These are phyloP conservation scores for Caranx ignobilis DNA, from an alignment of 2,113 vertebrate species.

Conservation along the genomic window DNA sequence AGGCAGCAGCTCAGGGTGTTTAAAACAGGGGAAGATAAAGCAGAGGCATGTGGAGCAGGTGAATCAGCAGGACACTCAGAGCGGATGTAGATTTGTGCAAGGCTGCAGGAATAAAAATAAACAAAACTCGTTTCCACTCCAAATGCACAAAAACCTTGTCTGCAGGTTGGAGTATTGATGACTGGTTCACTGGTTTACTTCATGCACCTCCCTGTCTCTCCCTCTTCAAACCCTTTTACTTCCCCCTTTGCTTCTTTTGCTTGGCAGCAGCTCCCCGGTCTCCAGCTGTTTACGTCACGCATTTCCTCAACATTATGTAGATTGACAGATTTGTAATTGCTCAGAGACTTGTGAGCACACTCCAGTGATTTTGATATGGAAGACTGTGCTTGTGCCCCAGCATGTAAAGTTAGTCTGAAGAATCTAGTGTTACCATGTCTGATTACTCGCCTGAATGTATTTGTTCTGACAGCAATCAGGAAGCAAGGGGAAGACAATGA, in stretches of 20 bases:
- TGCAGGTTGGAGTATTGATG: constrained; percentile 1
- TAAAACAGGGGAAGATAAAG: constrained; percentile 44
- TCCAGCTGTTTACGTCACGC: constrained; percentile 57
- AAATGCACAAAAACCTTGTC: constrained; percentile 16
- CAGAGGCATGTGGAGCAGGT: constrained; percentile 9
- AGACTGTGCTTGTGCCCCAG: constrained; percentile 28
- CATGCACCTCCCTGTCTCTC: neutral
- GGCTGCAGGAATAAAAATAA: constrained; percentile 25
- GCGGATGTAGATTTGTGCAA: neutral
- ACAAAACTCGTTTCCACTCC: neutral
- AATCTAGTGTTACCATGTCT: constrained; percentile 41
- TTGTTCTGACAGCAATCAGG: constrained; percentile 52
- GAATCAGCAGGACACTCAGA: constrained; percentile 29
- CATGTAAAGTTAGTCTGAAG: constrained; percentile 43
- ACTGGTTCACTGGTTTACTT: neutral
- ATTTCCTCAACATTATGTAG: constrained; percentile 66
- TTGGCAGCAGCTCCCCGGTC: constrained; percentile 36
- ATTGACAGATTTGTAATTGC: constrained; percentile 78
- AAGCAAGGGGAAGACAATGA: constrained; percentile 53
- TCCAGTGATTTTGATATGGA: constrained; percentile 42
- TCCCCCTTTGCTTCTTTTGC: constrained; percentile 18
- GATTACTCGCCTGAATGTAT: constrained; percentile 48
- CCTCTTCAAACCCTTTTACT: constrained; percentile 1
- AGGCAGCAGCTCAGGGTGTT: constrained; percentile 32
- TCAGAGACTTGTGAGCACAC: constrained; percentile 56